Base-by-base conservation (phyloP, 1,140 invertebrate species). In the Dinothrombium tinctorium region DNA sequence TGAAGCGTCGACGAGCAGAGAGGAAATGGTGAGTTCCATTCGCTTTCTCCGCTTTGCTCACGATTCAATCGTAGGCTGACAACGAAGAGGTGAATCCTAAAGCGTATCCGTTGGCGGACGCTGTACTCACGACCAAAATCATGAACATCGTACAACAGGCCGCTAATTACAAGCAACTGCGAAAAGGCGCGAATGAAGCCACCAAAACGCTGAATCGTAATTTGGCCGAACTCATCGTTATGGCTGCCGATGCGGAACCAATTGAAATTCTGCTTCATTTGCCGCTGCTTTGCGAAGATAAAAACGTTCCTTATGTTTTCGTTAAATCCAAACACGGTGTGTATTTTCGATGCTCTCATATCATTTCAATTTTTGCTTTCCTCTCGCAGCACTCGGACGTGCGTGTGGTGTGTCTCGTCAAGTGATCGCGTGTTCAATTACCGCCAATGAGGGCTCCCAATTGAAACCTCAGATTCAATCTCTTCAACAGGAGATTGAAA, bases 251-350 rank as follows among this genome's bases (percentile, higher is more conserved):
- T 67, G 79, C 90, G 2, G 76, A 90, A 56, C 94, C 94, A 9
- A 60, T 99, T 46, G 92, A 99, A 64, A 98, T 99, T 59, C 61
- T 99, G 11, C 60, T 99, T 32, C 94, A 98, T 66, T 69, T 99
- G 49, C 94, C 94, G 8, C 63, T 99, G 25, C 60, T 99, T 0
- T 99, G 94, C 61, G 94, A 99, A 64, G 94, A 99, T 55, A 99
- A 99, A 62, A 99, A 99, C 66, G 92, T 98, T 41, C 89, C 92
- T 1, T 99, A 99, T 59, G 89, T 99, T 19, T 99, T 99, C 63
- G 82, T 98, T 1, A 65, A 81, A 42, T 95, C 87, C 8, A 98
- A 98, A 60, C 81, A 92, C 66, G 68, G 68, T 70, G 54, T 51
- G 46, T 47, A 26, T 36, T 37, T 15, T 23, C 14, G 1, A 0